A percentile compares a stretch with the other conserved stretches of the same genome.
phyloP scores from a whole-genome alignment of 2,797 vertebrate species.

The Anolis apletophallus region DNA sequence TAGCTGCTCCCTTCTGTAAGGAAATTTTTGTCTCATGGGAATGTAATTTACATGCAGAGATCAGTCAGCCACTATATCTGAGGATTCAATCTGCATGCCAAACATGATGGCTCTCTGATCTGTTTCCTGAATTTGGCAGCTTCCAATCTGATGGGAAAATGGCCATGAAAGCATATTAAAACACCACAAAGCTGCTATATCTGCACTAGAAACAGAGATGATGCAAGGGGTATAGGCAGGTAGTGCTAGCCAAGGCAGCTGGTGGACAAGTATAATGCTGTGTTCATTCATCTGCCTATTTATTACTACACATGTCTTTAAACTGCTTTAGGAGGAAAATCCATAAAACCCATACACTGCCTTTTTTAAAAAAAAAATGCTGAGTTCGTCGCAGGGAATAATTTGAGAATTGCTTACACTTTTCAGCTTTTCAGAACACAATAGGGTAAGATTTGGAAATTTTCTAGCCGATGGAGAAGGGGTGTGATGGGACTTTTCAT shows the following conservation, averaged over 20 bases:
- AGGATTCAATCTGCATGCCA: not conserved
- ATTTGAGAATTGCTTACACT: not conserved
- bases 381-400: not conserved
- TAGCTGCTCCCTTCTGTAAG: not conserved
- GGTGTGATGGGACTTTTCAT: not conserved
- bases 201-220: no score
- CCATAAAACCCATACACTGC: not conserved
- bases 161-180: not conserved
- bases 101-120: not conserved
- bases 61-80: not conserved
- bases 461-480: not conserved
- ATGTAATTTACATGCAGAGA: slow-evolving; percentile 1
- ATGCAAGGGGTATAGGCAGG: no score
- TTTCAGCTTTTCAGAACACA: not conserved
- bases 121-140: not conserved
- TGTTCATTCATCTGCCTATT: not conserved
- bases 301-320: not conserved
- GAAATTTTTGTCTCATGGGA: not conserved
- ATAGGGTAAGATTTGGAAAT: not conserved
- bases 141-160: not conserved
- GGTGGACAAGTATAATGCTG: not conserved
- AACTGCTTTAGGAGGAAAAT: not conserved
- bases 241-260: not conserved
- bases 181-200: not conserved
- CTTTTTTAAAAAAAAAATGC: not conserved